Base-by-base conservation (phyloP, 23 tunicate species). In the Trididemnum nubilum region DNA sequence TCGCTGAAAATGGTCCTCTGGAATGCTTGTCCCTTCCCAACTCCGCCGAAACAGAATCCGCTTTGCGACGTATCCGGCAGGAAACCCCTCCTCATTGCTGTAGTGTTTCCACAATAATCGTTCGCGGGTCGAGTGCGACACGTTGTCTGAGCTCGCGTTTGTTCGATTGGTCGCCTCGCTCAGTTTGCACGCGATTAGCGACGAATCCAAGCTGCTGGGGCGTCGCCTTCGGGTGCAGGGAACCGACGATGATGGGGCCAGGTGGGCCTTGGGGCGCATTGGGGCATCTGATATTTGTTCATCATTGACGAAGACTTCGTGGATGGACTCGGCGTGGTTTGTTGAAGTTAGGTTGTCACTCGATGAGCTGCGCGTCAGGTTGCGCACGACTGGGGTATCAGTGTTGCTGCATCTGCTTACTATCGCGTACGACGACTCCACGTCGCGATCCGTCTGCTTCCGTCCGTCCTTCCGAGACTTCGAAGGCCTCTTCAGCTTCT, bases 1-100 rank as follows among this genome's bases (percentile, higher is more conserved):
- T 7, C 18, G 25, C 35, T 38, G 33, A 21, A 33, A 32, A 25
- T 34, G 22, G 1, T 40, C 35, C 25, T 32, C 23, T 1, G 82
- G 7, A 33, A 74, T 85, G 12, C 61, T 70, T 37, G 36, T 35
- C 24, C 92, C 86, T 26, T 73, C 70, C 92, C 92, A 87, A 67
- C 92, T 87, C 35, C 85, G 85, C 7, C 92, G 81, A 51, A 36
- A 87, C 38, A 87, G 63, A 27, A 81, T 33, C 28, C 83, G 66
- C 52, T 65, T 81, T 33, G 92, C 85, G 1, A 81, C 86, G 34
- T 61, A 81, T 19, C 89, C 73, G 3, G 79, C 79, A 39, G 79
- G 79, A 2, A 49, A 27, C 15, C 60, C 30, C 12, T 34, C 75
- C 36, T 69, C 75, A 18, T 2, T 28, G 69, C 69, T 63, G 23